A percentile compares a stretch with the other conserved stretches of the same genome.
Conservation (phyloP, 2,888 invertebrate species). For the Brachylomia viminalis region DNA sequence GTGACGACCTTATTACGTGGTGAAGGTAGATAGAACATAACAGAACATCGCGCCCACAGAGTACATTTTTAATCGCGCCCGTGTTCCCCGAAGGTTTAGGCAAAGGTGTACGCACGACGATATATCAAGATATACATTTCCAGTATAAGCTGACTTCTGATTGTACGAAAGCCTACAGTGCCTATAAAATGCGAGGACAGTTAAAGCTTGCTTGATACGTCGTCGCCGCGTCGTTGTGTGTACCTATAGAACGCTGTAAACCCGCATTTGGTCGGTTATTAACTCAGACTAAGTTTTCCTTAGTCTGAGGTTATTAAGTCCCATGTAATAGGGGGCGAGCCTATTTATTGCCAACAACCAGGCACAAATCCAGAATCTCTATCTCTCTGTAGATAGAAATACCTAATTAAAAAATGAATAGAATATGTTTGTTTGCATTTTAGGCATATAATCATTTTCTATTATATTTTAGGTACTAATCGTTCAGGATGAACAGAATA, state of each 20-base stretch:
- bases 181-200: too few species aligned
- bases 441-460: not conserved
- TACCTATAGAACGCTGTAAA: not conserved
- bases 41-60: not conserved
- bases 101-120: too few species aligned
- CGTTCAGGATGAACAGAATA: too few species aligned
- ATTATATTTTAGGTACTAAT: not conserved
- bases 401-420: not conserved
- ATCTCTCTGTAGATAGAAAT: not conserved
- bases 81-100: not conserved
- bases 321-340: too few species aligned
- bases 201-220: too few species aligned
- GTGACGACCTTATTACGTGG: not conserved
- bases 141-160: too few species aligned
- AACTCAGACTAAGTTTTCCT: too few species aligned
- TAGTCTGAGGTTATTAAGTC: too few species aligned
- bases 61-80: too few species aligned
- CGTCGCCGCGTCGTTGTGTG: too few species aligned
- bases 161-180: too few species aligned
- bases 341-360: not conserved
- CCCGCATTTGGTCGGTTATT: not conserved
- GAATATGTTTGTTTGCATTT: not conserved
- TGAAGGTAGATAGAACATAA: not conserved
- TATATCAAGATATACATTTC: too few species aligned
- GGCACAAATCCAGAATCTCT: not conserved